Evolutionary conservation across 2,888 invertebrate species (phyloP).

Genomic region (Caenorhabditis doughertyi): DNA sequence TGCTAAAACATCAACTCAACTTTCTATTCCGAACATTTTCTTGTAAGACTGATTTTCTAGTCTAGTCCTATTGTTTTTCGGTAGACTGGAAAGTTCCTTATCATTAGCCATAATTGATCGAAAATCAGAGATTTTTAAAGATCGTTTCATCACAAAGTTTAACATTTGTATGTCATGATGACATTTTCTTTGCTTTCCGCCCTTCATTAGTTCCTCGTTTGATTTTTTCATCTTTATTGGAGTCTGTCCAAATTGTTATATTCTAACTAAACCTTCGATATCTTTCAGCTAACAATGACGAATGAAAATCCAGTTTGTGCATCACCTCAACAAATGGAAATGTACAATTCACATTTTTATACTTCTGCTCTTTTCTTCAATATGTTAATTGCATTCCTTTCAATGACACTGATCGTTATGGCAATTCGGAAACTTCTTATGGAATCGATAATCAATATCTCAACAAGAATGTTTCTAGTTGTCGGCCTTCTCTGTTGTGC

Average conservation of each 20-base stretch:
- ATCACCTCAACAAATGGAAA: slow-evolving; percentile 26
- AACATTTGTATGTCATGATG: too few species aligned
- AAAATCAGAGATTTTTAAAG: too few species aligned
- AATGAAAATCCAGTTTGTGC: slow-evolving; percentile 28
- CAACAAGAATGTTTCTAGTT: slow-evolving; percentile 46
- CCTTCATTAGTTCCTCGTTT: too few species aligned
- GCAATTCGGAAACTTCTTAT: slow-evolving; percentile 29
- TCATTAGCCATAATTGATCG: too few species aligned
- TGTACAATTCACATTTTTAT: slow-evolving; percentile 46
- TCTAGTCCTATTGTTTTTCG: too few species aligned
- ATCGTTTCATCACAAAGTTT: too few species aligned
- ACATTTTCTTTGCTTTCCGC: too few species aligned
- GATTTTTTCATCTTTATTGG: too few species aligned
- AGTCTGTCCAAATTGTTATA: neutral
- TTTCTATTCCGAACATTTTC: too few species aligned
- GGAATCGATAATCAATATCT: slow-evolving; percentile 42
- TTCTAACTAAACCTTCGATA: neutral
- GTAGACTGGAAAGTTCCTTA: too few species aligned
- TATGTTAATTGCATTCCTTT: slow-evolving; percentile 20
- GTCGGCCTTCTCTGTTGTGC: slow-evolving; percentile 31
- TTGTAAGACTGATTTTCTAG: too few species aligned
- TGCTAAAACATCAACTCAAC: too few species aligned
- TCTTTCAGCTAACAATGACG: neutral
- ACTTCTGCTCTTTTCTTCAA: slow-evolving; percentile 45
- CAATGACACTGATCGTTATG: slow-evolving; percentile 17